Conservation (phyloP, 1,140 invertebrate genomes). For the Drosophila melanogaster region Release_6_plus_ISO1_MT NC_004354.4:1612001-1612500, state of each 20-base stretch:
- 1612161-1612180: conserved; percentile 30
- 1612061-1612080: conserved; percentile 54
- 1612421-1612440: not conserved
- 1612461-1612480: no score
- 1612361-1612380: conserved; percentile 76
- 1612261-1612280: conserved; percentile 40
- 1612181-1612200: conserved; percentile 15
- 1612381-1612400: conserved; percentile 33
- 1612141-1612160: conserved; percentile 39
- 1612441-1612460: no score
- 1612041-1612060: conserved; percentile 17
- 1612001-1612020: conserved; percentile 14
- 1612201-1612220: conserved; percentile 80
- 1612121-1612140: conserved; percentile 38
- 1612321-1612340: conserved; percentile 84
- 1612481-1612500: conserved; percentile 9
- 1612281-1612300: conserved; percentile 65
- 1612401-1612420: conserved; percentile 9
- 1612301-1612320: conserved; percentile 84
- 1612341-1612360: conserved; percentile 84
- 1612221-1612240: conserved; percentile 50
- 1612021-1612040: conserved; percentile 23
- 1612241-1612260: conserved; percentile 9
- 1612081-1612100: conserved; percentile 34
- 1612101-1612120: conserved; percentile 48